Evolutionary conservation across 92 coral and sea anemone species (phyloP).

Genomic region (Epizoanthus scotinus): DNA sequence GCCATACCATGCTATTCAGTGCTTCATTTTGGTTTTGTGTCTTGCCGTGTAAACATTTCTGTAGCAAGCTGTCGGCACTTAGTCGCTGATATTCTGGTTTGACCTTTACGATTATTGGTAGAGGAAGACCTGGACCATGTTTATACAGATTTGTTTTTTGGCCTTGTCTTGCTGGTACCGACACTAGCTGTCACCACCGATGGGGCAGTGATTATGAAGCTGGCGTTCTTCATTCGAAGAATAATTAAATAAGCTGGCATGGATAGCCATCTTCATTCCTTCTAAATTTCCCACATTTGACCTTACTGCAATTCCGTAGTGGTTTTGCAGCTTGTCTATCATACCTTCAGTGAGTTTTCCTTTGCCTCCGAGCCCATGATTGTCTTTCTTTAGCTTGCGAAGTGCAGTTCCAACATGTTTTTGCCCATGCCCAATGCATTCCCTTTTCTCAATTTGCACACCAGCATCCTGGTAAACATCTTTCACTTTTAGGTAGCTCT

Average conservation of each 20-base stretch:
- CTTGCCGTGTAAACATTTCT: slow-evolving; percentile 36
- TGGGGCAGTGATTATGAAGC: slow-evolving; percentile 24
- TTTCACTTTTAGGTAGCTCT: slow-evolving; percentile 37
- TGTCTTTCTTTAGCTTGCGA: slow-evolving; percentile 31
- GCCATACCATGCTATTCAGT: slow-evolving; percentile 43
- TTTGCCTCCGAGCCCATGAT: slow-evolving; percentile 42
- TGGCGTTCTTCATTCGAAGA: neutral
- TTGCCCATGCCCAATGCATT: slow-evolving; percentile 48
- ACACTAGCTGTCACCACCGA: slow-evolving; percentile 5
- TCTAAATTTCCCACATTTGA: slow-evolving; percentile 57
- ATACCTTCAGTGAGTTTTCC: slow-evolving; percentile 45
- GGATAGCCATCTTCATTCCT: slow-evolving; percentile 41
- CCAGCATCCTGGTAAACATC: slow-evolving; percentile 31
- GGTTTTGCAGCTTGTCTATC: slow-evolving; percentile 56
- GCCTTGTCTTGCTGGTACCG: slow-evolving; percentile 26
- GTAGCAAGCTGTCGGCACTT: slow-evolving; percentile 5
- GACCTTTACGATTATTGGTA: neutral
- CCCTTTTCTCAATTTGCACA: slow-evolving; percentile 38
- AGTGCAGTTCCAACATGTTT: slow-evolving; percentile 48
- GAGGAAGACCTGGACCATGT: slow-evolving; percentile 43
- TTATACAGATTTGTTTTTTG: slow-evolving; percentile 13
- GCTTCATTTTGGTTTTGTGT: slow-evolving; percentile 50
- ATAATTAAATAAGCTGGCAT: slow-evolving; percentile 22
- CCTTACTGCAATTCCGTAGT: slow-evolving; percentile 64
- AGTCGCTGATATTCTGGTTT: slow-evolving; percentile 28